These are phyloP conservation scores for Boloria selene DNA, from an alignment of 2,888 invertebrate genomes.

Conservation along the genomic window DNA sequence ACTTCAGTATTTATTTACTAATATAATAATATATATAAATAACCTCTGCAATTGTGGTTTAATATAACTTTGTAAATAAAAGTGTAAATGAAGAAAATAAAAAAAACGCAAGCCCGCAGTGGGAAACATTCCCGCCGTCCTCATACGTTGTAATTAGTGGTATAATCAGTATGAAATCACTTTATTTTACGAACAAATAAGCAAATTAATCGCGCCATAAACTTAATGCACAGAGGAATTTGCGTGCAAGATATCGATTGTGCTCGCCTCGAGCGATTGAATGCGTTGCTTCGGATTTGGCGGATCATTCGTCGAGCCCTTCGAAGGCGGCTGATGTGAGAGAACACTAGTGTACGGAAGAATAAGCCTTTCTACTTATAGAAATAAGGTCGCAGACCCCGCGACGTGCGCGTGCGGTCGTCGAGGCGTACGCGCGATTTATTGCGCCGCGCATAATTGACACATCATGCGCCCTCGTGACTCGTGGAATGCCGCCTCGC, in stretches of 20 bases:
- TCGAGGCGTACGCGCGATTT: conserved; percentile 25
- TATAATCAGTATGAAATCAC: conserved; percentile 3
- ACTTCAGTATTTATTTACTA: too few relatives aligned
- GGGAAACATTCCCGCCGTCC: background rate
- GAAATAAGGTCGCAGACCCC: background rate
- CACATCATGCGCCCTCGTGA: conserved; percentile 25
- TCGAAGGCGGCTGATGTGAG: background rate
- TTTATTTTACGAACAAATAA: conserved; percentile 13
- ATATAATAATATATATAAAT: too few relatives aligned
- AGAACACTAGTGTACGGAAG: background rate
- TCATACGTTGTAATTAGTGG: background rate
- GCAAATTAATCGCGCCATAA: conserved; percentile 23
- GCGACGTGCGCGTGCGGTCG: background rate
- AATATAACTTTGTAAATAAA: too few relatives aligned
- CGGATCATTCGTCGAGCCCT: conserved; percentile 39
- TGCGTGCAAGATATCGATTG: conserved; percentile 34
- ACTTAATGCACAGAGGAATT: conserved; percentile 10
- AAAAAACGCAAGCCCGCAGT: too few relatives aligned
- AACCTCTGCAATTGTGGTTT: too few relatives aligned
- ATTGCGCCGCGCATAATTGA: conserved; percentile 33
- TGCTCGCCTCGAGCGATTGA: conserved; percentile 42
- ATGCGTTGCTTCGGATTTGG: conserved; percentile 45
- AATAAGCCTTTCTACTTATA: background rate
- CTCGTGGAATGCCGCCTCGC: background rate
- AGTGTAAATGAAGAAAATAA: too few relatives aligned